Conservation (phyloP, 2,113 vertebrate species). For the Blennius ocellaris region DNA sequence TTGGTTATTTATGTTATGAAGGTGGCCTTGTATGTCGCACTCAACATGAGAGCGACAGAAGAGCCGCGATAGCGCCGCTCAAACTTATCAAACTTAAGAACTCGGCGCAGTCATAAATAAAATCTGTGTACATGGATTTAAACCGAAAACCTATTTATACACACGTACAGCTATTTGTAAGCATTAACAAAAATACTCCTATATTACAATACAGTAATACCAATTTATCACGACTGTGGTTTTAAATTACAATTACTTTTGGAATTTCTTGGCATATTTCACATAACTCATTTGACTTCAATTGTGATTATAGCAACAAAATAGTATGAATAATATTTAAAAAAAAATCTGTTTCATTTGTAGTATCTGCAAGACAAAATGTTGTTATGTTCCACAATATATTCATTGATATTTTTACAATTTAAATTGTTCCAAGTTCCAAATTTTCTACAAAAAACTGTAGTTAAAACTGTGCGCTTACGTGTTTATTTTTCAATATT, state of each 20-base stretch:
- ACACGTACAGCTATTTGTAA: background rate
- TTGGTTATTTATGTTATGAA: background rate
- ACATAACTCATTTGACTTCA: background rate
- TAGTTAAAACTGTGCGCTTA: no score
- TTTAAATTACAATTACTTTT: background rate
- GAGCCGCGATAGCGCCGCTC: background rate
- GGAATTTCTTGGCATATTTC: constrained; percentile 1
- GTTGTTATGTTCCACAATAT: no score
- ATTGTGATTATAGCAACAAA: background rate
- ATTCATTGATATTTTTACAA: no score
- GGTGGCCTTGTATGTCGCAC: background rate
- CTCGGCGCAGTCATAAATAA: background rate
- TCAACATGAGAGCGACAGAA: constrained; percentile 34
- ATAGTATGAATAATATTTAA: background rate
- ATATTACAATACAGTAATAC: background rate
- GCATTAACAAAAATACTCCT: background rate
- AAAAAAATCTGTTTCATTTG: background rate
- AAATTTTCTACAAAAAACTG: no score
- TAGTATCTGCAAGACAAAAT: background rate
- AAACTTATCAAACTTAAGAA: no score
- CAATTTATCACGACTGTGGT: background rate
- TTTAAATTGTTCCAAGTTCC: no score
- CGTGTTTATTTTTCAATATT: no score
- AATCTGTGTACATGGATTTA: background rate
- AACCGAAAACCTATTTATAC: background rate